These are phyloP conservation scores for Centruroides vittatus DNA, from an alignment of 1,140 invertebrate genomes.

Conservation along the genomic window DNA sequence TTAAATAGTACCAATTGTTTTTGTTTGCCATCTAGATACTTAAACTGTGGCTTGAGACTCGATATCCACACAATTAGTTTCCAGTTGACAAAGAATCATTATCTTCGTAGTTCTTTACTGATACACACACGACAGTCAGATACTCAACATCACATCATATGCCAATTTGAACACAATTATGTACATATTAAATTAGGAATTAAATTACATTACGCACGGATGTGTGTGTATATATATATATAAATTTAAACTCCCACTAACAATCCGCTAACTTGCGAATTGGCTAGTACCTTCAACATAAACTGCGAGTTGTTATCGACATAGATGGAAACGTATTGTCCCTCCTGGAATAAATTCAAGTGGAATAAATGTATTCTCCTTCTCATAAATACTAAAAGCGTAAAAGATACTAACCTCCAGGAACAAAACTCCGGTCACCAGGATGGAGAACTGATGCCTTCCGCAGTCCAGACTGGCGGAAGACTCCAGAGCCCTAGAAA, in stretches of 20 bases:
- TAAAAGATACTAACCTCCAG: conserved; percentile 3
- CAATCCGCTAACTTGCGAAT: conserved; percentile 8
- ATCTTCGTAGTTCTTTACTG: too few species aligned
- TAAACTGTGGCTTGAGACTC: too few species aligned
- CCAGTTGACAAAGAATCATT: too few species aligned
- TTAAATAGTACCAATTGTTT: too few species aligned
- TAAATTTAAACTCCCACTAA: conserved; percentile 1
- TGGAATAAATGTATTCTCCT: background rate
- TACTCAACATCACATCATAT: too few species aligned
- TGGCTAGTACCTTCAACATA: background rate
- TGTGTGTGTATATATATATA: background rate
- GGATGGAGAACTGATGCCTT: background rate
- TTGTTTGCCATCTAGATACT: too few species aligned
- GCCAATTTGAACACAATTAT: too few species aligned
- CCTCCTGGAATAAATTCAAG: background rate
- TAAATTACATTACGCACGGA: too few species aligned
- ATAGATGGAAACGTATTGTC: conserved; percentile 5
- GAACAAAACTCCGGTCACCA: conserved; percentile 2
- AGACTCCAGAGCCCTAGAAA: background rate
- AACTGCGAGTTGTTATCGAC: conserved; percentile 3
- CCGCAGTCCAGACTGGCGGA: background rate
- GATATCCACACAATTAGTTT: too few species aligned
- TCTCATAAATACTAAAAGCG: background rate
- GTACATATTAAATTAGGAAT: too few species aligned
- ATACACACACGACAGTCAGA: too few species aligned